Evolutionary conservation across 2,888 invertebrate genomes (phyloP), one percentile per base, ranked within the genome.

Genomic region (Adelphocoris suturalis): DNA sequence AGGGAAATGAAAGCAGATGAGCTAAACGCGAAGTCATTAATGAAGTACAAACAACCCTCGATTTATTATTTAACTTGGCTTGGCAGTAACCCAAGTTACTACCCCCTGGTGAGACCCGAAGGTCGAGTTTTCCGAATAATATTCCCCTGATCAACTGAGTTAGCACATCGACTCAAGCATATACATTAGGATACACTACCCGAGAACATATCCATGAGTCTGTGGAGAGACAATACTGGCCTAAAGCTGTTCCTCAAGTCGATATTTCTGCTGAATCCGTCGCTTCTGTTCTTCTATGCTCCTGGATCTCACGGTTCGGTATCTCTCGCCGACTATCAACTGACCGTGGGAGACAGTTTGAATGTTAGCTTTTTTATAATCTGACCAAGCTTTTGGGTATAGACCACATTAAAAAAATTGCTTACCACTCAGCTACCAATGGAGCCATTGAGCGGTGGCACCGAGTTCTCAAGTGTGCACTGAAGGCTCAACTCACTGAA

Each of bases 401-500:
- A 0, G 23, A 86, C 5, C 86, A 86, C 37, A 68, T 86, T 16
- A n/a, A 13, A 13, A 86, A 61, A 9, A 86, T 68, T 14, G 86
- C 86, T 16, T 68, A 86, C 86, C 86, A 86, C 23, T 68, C 86
- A 14, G 86, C 86, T 7, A n/a, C 84, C 0, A 93, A 94, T 85
- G 93, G 93, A 1, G 92, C 93, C 86, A 92, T 94, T 7, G 93
- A 94, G 91, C 91, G 93, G 7, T 92, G 93, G 90, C 94, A 94
- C 91, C 91, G 94, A 3, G 92, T 92, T 11, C 52, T 94, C 86
- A 94, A 93, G 92, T 92, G 93, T 0, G 93, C 94, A 0, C 90
- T 93, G n/a, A 92, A 84, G 57, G 84, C 84, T 5, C 84, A 84
- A 14, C 84, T 84, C 27, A 52, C 9, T 14, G 57, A 84, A 89